Evolutionary conservation across 2,797 vertebrate genomes (phyloP).

Genomic region (Chrosomus eos): DNA sequence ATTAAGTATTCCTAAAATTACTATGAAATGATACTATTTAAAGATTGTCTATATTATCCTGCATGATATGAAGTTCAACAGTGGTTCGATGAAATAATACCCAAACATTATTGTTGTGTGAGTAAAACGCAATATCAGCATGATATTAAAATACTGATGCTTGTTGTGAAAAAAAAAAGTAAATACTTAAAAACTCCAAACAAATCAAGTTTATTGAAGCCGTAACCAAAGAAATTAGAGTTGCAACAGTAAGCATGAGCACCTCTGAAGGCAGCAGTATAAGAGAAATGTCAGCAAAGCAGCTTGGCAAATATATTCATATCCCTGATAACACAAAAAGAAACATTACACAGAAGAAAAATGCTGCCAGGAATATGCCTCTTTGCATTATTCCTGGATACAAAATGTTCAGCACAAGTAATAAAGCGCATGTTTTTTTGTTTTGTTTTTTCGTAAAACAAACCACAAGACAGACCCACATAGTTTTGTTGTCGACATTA

Average conservation of each 20-base stretch:
- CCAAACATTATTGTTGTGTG: neutral
- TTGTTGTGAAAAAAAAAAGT: neutral
- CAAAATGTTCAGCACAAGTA: slow-evolving; percentile 38
- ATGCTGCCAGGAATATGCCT: slow-evolving; percentile 40
- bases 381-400: slow-evolving; percentile 40
- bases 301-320: slow-evolving; percentile 40
- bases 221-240: slow-evolving; percentile 31
- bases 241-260: slow-evolving; percentile 20
- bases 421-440: slow-evolving; percentile 41
- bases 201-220: slow-evolving; percentile 6
- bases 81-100: neutral
- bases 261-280: slow-evolving; percentile 32
- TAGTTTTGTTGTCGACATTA: slow-evolving; percentile 57
- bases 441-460: slow-evolving; percentile 26
- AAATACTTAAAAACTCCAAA: neutral
- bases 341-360: slow-evolving; percentile 47
- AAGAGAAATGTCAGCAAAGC: slow-evolving; percentile 24
- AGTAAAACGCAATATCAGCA: neutral
- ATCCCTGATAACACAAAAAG: slow-evolving; percentile 43
- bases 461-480: slow-evolving; percentile 29
- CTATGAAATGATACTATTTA: neutral
- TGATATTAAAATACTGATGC: neutral
- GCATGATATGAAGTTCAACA: neutral
- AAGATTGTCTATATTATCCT: neutral
- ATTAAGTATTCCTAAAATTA: neutral